Evolutionary conservation across 1,140 invertebrate genomes (phyloP).

Genomic region (Calliopsis andreniformis): DNA sequence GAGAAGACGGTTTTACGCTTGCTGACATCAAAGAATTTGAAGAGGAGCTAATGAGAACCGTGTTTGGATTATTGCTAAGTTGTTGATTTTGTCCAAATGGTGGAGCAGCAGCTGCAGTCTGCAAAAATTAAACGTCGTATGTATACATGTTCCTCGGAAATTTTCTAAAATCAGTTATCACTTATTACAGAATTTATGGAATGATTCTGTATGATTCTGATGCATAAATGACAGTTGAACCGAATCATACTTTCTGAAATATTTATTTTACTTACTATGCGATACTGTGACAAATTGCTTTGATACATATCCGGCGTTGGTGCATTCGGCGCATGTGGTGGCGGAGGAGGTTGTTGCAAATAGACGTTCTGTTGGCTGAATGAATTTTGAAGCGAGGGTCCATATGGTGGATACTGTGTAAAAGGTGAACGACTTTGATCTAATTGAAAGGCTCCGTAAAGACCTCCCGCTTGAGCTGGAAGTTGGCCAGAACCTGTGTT

Average conservation of each 20-base stretch:
- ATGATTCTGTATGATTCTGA: too few species aligned
- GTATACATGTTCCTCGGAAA: too few species aligned
- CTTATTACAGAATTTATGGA: too few species aligned
- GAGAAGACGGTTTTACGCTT: conserved; percentile 91
- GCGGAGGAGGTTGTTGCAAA: conserved; percentile 83
- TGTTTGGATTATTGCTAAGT: conserved; percentile 91
- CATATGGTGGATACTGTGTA: conserved; percentile 85
- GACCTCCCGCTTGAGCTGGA: conserved; percentile 86
- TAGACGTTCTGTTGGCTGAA: conserved; percentile 87
- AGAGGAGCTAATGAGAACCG: conserved; percentile 93
- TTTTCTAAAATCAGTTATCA: too few species aligned
- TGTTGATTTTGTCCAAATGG: conserved; percentile 89
- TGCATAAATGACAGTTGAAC: too few species aligned
- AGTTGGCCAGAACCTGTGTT: conserved; percentile 89
- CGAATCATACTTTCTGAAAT: too few species aligned
- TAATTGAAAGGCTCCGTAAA: conserved; percentile 88
- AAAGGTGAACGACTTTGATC: conserved; percentile 85
- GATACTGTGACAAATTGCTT: conserved; percentile 88
- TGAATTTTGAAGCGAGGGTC: conserved; percentile 82
- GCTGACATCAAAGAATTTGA: conserved; percentile 95
- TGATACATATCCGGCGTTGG: conserved; percentile 91
- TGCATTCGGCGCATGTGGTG: conserved; percentile 79
- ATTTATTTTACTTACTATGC: conserved; percentile 84
- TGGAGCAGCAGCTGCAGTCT: conserved; percentile 83
- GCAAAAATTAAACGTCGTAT: conserved; percentile 43